Conservation (phyloP, 2,113 vertebrate genomes). For the Aramus guarauna region DNA sequence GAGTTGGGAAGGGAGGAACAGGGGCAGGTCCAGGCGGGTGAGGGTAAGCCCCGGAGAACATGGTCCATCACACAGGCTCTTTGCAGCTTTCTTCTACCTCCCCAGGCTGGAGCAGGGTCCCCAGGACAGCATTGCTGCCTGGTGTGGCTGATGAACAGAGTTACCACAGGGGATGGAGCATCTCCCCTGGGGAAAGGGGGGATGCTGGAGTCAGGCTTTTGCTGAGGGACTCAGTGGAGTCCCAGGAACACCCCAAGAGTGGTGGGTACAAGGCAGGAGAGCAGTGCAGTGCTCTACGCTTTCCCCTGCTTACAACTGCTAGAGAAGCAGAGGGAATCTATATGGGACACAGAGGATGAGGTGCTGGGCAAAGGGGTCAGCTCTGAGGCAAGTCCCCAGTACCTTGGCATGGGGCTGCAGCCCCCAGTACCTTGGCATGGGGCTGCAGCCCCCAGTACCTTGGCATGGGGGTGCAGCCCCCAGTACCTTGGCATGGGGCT, state of each 20-base stretch:
- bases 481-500: background rate
- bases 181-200: fast-evolving
- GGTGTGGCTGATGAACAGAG: background rate
- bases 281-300: background rate
- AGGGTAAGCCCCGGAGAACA: background rate
- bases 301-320: background rate
- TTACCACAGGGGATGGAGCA: background rate
- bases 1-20: background rate
- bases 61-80: background rate
- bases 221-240: fast-evolving
- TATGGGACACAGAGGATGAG: background rate
- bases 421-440: fast-evolving
- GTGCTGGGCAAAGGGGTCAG: background rate
- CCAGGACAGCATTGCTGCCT: background rate
- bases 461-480: background rate
- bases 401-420: background rate
- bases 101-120: background rate
- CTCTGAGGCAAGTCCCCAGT: background rate
- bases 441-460: background rate
- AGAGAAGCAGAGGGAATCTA: background rate
- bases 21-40: background rate
- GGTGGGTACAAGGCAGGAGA: background rate
- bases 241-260: background rate
- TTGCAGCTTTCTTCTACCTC: background rate
- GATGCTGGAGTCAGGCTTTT: background rate